These are phyloP conservation scores for Pheucticus melanocephalus DNA, from an alignment of 2,113 vertebrate genomes.

Conservation along the genomic window DNA sequence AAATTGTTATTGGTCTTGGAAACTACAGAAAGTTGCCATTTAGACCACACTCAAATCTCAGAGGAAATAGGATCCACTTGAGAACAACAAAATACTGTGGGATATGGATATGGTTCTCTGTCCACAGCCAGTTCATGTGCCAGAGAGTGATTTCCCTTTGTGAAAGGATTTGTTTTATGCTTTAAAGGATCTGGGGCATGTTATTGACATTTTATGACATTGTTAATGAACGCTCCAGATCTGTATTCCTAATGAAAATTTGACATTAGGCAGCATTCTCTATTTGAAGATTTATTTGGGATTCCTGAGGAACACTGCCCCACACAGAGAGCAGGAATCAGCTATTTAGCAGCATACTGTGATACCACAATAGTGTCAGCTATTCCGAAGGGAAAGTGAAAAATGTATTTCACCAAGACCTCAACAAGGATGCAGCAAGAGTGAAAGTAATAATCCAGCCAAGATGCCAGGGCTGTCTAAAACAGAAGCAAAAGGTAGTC, in stretches of 20 bases:
- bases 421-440: neutral
- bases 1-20: constrained; percentile 21
- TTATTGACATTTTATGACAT: neutral
- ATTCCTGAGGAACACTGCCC: neutral
- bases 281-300: neutral
- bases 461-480: neutral
- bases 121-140: neutral
- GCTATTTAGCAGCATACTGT: constrained; percentile 10
- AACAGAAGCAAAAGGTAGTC: neutral
- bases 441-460: neutral
- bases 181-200: neutral
- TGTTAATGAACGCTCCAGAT: neutral
- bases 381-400: neutral
- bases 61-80: neutral
- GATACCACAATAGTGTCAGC: constrained; percentile 22
- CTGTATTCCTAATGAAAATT: neutral
- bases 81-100: neutral
- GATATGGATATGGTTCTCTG: neutral
- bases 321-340: neutral
- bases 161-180: neutral
- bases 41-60: constrained; percentile 23
- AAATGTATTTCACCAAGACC: constrained; percentile 1
- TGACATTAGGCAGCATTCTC: neutral
- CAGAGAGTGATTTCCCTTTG: neutral
- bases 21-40: constrained; percentile 12